Percentiles rank a stretch among this genome's conserved stretches.
phyloP scores from a whole-genome alignment of 2,113 vertebrate species.

The Ailurus styani region DNA sequence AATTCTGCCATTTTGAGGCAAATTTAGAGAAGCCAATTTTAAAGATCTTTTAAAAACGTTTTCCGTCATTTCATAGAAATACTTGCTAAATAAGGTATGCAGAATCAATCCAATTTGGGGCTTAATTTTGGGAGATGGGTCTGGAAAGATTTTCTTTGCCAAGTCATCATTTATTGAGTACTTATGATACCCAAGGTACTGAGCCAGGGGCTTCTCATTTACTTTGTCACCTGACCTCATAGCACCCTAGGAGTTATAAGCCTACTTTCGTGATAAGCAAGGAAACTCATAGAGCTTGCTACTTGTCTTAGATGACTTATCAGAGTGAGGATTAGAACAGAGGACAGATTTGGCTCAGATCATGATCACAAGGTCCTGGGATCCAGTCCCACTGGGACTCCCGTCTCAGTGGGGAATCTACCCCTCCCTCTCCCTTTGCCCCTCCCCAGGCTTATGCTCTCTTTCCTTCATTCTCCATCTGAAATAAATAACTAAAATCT shows the following conservation, averaged over 20 bases:
- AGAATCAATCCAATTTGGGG: background rate
- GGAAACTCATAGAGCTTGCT: background rate
- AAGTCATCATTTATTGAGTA: background rate
- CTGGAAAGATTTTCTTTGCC: constrained; percentile 1
- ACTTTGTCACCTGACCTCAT: background rate
- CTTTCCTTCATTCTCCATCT: background rate
- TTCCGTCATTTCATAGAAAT: constrained; percentile 3
- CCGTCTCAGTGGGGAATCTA: background rate
- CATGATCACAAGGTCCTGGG: background rate
- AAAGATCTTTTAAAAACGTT: background rate
- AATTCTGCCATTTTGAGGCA: background rate
- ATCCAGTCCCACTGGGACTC: background rate
- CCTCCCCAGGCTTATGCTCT: background rate
- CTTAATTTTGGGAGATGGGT: constrained; percentile 13
- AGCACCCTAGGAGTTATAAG: background rate
- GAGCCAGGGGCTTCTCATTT: background rate
- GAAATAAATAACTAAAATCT: background rate
- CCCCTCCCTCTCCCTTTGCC: too few species aligned
- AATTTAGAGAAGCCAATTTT: background rate
- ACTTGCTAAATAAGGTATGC: background rate
- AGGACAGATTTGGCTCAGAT: background rate
- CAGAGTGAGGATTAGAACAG: background rate
- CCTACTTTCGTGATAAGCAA: background rate
- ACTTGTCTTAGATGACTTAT: background rate
- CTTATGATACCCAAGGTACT: background rate